These are phyloP conservation scores for Drosophila quadrilineata DNA, from an alignment of 1,140 invertebrate species.

Conservation along the genomic window DNA sequence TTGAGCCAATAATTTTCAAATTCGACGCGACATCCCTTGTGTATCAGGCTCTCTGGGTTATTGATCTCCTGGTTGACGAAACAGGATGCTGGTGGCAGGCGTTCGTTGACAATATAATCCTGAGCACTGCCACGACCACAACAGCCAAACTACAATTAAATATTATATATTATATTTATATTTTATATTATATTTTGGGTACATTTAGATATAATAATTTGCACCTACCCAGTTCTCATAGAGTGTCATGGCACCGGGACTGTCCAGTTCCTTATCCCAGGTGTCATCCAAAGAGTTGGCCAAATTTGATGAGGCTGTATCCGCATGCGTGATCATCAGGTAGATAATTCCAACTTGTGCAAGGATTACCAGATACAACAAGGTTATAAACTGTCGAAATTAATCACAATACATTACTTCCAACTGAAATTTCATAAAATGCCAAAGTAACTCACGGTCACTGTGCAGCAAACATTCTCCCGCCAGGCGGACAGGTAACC, in stretches of 20 bases:
- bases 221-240: slow-evolving; percentile 70
- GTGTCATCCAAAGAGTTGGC: slow-evolving; percentile 51
- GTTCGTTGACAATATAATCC: slow-evolving; percentile 70
- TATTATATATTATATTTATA: not conserved
- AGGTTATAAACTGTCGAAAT: slow-evolving; percentile 47
- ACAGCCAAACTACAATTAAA: slow-evolving; percentile 81
- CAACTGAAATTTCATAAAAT: not conserved
- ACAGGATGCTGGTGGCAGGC: slow-evolving; percentile 49
- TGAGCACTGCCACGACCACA: slow-evolving; percentile 81
- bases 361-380: slow-evolving; percentile 58
- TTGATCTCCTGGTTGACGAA: slow-evolving; percentile 58
- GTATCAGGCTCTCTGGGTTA: slow-evolving; percentile 63
- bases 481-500: slow-evolving; percentile 65
- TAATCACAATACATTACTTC: not conserved
- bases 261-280: slow-evolving; percentile 70
- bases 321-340: slow-evolving; percentile 22
- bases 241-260: slow-evolving; percentile 68
- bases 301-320: slow-evolving; percentile 45
- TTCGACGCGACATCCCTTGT: slow-evolving; percentile 61
- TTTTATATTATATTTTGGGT: not conserved
- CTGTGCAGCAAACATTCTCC: slow-evolving; percentile 71
- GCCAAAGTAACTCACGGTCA: slow-evolving; percentile 55
- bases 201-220: not conserved
- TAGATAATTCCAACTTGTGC: slow-evolving; percentile 40
- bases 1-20: slow-evolving; percentile 72